phyloP scores from a whole-genome alignment of 1,140 invertebrate genomes.

The Nymphalis io region DNA sequence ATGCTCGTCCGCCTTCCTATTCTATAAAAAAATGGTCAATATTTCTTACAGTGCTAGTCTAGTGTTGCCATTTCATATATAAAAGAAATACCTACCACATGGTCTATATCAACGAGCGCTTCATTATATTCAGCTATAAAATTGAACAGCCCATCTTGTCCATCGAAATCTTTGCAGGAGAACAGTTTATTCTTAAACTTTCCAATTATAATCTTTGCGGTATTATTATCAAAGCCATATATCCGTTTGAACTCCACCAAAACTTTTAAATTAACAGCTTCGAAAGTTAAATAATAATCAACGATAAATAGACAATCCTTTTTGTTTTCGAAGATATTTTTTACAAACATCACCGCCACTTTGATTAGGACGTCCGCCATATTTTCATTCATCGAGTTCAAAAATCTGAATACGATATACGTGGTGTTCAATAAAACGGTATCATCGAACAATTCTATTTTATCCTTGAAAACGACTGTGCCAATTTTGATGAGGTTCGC shows the following conservation, averaged over 20 bases:
- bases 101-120: neutral
- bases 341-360: slow-evolving; percentile 21
- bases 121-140: neutral
- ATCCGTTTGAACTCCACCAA: neutral
- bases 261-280: neutral
- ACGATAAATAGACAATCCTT: neutral
- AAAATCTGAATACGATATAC: slow-evolving; percentile 7
- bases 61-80: too few relatives aligned
- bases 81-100: neutral
- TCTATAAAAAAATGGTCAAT: too few relatives aligned
- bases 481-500: slow-evolving; percentile 31
- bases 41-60: too few relatives aligned
- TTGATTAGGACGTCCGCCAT: neutral
- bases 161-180: neutral
- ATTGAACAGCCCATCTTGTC: neutral
- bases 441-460: slow-evolving; percentile 39
- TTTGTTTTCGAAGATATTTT: slow-evolving; percentile 19
- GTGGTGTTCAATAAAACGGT: slow-evolving; percentile 2
- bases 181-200: neutral
- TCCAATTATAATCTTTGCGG: neutral
- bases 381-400: slow-evolving; percentile 15
- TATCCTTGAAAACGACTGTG: slow-evolving; percentile 38
- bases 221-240: too few relatives aligned
- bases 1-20: too few relatives aligned
- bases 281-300: slow-evolving; percentile 7